Evolutionary conservation across 2,888 invertebrate species (phyloP).

Genomic region (Tigriopus californicus): DNA sequence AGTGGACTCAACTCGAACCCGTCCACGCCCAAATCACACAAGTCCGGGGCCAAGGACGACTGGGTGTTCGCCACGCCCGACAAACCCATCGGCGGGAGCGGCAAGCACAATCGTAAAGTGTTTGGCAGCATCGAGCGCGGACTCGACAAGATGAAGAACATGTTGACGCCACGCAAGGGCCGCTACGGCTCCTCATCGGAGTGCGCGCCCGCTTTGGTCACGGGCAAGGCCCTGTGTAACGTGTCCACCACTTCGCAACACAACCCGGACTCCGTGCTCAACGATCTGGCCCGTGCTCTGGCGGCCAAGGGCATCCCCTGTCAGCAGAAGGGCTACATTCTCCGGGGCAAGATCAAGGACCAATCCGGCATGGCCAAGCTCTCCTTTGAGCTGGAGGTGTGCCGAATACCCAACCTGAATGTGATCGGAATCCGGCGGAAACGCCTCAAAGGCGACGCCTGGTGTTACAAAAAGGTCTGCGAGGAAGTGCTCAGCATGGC

Average conservation of each 20-base stretch:
- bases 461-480: constrained; percentile 59
- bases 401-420: constrained; percentile 29
- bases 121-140: constrained; percentile 50
- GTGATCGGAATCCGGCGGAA: constrained; percentile 48
- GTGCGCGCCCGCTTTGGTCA: neutral
- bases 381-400: constrained; percentile 51
- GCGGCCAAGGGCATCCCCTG: constrained; percentile 33
- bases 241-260: constrained; percentile 47
- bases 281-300: constrained; percentile 39
- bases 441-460: constrained; percentile 52
- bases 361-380: constrained; percentile 30
- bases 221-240: constrained; percentile 42
- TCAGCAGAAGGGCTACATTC: constrained; percentile 32
- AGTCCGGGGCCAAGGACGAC: constrained; percentile 16
- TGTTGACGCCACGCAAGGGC: constrained; percentile 44
- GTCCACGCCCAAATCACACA: constrained; percentile 24
- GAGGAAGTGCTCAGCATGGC: constrained; percentile 45
- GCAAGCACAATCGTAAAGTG: constrained; percentile 40
- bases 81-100: constrained; percentile 22
- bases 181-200: constrained; percentile 17
- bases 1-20: constrained; percentile 28
- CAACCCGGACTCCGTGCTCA: constrained; percentile 43
- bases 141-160: constrained; percentile 42
- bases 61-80: constrained; percentile 18
- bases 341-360: constrained; percentile 43